A percentile compares a stretch with the other conserved stretches of the same genome.
Conservation (phyloP, 1,140 invertebrate species). For the Bombus difficillimus region DNA sequence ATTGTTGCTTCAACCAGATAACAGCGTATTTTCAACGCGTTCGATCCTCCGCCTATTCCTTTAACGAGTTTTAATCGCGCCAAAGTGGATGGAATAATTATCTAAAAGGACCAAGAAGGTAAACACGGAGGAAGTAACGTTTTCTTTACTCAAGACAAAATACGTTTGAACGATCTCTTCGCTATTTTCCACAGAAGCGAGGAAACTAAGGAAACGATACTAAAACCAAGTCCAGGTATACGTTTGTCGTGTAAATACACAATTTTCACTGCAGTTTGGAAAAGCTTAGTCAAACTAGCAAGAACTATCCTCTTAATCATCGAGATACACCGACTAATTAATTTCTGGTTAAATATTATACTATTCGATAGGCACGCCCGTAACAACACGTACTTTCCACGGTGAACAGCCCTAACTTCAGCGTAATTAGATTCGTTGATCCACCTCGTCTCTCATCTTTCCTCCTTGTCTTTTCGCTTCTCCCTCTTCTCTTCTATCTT, state of each 20-base stretch:
- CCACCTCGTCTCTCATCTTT: no score
- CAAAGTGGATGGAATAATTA: background rate
- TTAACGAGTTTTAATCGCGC: background rate
- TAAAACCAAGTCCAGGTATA: no score
- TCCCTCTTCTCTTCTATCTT: background rate
- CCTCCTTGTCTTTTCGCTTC: no score
- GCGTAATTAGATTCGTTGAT: conserved; percentile 31
- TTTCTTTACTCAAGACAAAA: background rate
- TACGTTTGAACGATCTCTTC: background rate
- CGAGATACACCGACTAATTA: conserved; percentile 7
- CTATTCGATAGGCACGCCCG: background rate
- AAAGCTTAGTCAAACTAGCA: no score
- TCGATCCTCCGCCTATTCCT: no score
- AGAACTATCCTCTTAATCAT: background rate
- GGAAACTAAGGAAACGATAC: background rate
- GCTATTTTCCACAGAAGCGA: background rate
- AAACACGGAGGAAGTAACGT: background rate
- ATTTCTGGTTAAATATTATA: conserved; percentile 12
- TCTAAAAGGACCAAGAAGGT: background rate
- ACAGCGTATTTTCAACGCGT: background rate
- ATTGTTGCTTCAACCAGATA: no score
- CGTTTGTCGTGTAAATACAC: background rate
- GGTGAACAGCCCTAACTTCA: background rate
- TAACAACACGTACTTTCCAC: background rate
- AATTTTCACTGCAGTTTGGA: background rate